Percentiles rank a stretch among this genome's conserved stretches.
Conservation (phyloP, 2,113 vertebrate genomes). For the Geococcyx californianus region DNA sequence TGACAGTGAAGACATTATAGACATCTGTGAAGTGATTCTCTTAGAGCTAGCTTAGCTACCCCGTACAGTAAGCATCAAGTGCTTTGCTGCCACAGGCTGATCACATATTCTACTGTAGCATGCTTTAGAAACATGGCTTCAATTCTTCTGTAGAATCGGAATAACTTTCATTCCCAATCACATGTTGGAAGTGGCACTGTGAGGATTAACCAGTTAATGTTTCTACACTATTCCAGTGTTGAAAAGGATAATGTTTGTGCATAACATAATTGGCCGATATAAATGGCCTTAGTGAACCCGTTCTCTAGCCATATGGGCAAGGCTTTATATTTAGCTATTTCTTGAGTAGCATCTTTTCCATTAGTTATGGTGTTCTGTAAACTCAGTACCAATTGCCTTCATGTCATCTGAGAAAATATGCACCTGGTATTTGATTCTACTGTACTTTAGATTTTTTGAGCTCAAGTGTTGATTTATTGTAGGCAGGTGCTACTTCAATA, state of each 20-base stretch:
- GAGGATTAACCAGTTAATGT: not conserved
- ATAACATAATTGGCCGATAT: not conserved
- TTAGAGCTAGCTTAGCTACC: not conserved
- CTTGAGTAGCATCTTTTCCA: not conserved
- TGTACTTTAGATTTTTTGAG: not conserved
- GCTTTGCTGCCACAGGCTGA: not conserved
- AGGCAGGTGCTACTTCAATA: not conserved
- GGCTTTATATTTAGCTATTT: not conserved
- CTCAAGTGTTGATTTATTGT: not conserved
- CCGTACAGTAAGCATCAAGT: not conserved
- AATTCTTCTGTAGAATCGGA: not conserved
- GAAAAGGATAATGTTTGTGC: not conserved
- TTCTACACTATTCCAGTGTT: not conserved
- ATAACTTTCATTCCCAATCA: not conserved
- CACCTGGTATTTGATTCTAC: not conserved
- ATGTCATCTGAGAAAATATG: not conserved
- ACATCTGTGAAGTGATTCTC: not conserved
- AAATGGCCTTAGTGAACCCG: not conserved
- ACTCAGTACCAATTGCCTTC: not conserved
- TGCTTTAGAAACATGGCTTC: not conserved
- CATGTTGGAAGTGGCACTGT: not conserved
- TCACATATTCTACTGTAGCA: not conserved
- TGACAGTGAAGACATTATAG: not conserved
- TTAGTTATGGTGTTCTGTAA: not conserved
- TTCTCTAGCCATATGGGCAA: not conserved